phyloP scores from a whole-genome alignment of 2,797 vertebrate genomes.

The Carapus acus region DNA sequence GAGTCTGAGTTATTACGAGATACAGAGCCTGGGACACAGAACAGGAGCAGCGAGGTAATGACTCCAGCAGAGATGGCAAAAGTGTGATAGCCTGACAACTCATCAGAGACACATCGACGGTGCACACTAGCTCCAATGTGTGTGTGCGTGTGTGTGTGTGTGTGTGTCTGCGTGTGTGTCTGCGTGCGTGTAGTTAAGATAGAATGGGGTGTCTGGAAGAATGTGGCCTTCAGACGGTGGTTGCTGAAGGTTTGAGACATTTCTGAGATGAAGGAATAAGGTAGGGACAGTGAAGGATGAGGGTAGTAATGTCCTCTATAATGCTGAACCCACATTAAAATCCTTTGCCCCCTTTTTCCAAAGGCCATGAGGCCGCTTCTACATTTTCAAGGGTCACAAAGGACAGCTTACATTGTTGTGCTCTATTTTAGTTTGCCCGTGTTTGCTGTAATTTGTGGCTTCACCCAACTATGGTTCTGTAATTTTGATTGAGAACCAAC shows the following conservation, averaged over 20 bases:
- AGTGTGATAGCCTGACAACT: conserved; percentile 32
- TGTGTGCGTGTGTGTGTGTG: conserved; percentile 15
- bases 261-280: conserved; percentile 55
- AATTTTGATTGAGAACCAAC: conserved; percentile 63
- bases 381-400: conserved; percentile 44
- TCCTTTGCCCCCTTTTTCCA: conserved; percentile 26
- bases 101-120: conserved; percentile 27
- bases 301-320: conserved; percentile 60
- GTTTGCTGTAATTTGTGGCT: conserved; percentile 70
- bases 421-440: conserved; percentile 62
- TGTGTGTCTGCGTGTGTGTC: conserved; percentile 5
- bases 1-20: conserved; percentile 46
- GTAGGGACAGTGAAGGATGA: conserved; percentile 56
- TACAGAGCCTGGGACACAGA: conserved; percentile 28
- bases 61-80: conserved; percentile 46
- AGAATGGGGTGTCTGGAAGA: conserved; percentile 29
- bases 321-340: conserved; percentile 46
- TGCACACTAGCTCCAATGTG: conserved; percentile 31
- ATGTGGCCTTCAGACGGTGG: conserved; percentile 30
- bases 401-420: conserved; percentile 62
- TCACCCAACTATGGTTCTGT: conserved; percentile 58
- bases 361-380: conserved; percentile 24
- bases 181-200: neutral
- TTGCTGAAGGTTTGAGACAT: conserved; percentile 25
- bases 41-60: conserved; percentile 38